These are phyloP conservation scores for Maniola jurtina DNA, from an alignment of 1,140 invertebrate genomes.

Conservation along the genomic window DNA sequence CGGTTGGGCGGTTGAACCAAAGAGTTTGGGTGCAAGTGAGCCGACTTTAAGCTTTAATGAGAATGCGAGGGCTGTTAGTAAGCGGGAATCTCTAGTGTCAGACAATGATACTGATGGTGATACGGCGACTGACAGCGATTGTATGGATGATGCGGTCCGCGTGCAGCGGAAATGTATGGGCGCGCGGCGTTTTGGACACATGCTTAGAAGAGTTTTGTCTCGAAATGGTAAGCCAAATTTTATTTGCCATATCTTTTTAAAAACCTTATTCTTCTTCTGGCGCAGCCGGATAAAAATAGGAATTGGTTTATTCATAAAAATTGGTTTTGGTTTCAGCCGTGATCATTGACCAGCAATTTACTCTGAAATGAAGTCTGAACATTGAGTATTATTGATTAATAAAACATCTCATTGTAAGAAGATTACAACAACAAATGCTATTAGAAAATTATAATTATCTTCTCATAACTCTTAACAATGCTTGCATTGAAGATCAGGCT, in stretches of 20 bases:
- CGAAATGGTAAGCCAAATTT: constrained; percentile 62
- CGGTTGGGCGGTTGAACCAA: constrained; percentile 54
- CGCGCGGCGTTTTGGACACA: constrained; percentile 62
- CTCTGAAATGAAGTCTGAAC: no score
- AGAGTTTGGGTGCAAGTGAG: constrained; percentile 67
- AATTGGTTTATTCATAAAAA: no score
- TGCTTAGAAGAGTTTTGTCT: constrained; percentile 68
- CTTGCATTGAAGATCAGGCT: constrained; percentile 11
- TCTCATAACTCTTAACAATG: constrained; percentile 26
- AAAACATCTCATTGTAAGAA: no score
- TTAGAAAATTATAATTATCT: constrained; percentile 18
- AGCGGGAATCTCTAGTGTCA: constrained; percentile 61
- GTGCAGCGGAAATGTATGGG: constrained; percentile 70
- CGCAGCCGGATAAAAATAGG: no score
- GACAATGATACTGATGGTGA: constrained; percentile 63
- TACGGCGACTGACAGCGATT: constrained; percentile 63
- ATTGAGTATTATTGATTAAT: no score
- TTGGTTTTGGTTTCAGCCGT: no score
- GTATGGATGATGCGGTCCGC: constrained; percentile 57
- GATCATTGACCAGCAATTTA: no score
- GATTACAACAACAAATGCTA: no score
- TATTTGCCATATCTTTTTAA: neutral
- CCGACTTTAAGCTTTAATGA: constrained; percentile 58
- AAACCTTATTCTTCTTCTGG: no score
- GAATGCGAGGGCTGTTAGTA: constrained; percentile 39